These are phyloP conservation scores for Leguminivora glycinivorella DNA, from an alignment of 1,140 invertebrate species.

Conservation along the genomic window DNA sequence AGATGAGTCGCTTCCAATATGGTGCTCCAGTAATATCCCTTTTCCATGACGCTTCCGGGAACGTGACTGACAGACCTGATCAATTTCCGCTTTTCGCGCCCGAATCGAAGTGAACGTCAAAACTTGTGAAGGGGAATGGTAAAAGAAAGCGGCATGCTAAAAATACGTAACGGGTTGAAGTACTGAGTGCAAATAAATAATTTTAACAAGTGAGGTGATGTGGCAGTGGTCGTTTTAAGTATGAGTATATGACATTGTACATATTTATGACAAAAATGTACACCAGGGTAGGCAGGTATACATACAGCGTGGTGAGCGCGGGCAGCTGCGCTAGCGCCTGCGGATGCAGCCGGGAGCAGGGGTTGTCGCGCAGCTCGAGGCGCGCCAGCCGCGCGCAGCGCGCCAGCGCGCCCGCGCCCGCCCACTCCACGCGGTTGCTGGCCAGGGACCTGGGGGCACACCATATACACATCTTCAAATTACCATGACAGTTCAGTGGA, in stretches of 20 bases:
- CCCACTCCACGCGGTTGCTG: constrained; percentile 60
- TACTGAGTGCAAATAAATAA: too few relatives aligned
- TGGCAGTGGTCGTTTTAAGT: too few relatives aligned
- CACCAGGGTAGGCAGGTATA: constrained; percentile 32
- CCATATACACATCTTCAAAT: too few relatives aligned
- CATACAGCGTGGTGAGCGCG: constrained; percentile 61
- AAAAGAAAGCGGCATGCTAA: too few relatives aligned
- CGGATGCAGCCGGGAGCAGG: constrained; percentile 53
- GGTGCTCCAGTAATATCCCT: not conserved
- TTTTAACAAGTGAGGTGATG: too few relatives aligned
- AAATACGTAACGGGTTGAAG: too few relatives aligned
- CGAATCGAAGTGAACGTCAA: constrained; percentile 1
- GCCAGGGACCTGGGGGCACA: constrained; percentile 49
- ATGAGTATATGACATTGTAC: too few relatives aligned
- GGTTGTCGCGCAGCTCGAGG: constrained; percentile 67
- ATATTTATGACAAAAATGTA: too few relatives aligned
- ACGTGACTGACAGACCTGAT: not conserved
- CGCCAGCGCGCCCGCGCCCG: constrained; percentile 48
- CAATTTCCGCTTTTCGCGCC: constrained; percentile 8
- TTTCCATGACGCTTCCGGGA: constrained; percentile 28
- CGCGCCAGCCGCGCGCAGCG: constrained; percentile 55
- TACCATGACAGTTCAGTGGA: too few relatives aligned
- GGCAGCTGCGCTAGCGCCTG: constrained; percentile 57
- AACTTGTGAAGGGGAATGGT: too few relatives aligned
- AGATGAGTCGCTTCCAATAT: not conserved